A percentile compares a stretch with the other conserved stretches of the same genome.
phyloP scores from a whole-genome alignment of 2,113 vertebrate species.

The Microcebus jonahi region DNA sequence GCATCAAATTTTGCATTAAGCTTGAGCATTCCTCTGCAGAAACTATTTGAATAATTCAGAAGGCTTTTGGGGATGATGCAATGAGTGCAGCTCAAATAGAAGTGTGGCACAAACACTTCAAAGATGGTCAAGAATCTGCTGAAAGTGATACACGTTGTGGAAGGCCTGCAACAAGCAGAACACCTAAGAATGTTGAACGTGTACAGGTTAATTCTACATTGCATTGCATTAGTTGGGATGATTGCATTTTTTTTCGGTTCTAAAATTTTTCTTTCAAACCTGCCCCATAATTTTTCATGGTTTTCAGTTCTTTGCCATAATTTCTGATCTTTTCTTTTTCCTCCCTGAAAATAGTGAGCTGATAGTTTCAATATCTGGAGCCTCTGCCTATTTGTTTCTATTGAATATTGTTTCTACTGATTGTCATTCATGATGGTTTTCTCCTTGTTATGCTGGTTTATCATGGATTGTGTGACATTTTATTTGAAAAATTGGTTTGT shows the following conservation, averaged over 20 bases:
- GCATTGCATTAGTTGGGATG: background rate
- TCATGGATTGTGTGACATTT: background rate
- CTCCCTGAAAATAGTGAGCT: background rate
- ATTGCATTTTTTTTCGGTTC: background rate
- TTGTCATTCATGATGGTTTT: background rate
- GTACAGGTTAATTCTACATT: background rate
- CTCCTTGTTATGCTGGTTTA: background rate
- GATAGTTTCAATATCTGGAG: background rate
- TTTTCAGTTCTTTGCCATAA: background rate
- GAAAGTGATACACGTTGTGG: too few species aligned
- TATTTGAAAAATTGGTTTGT: background rate
- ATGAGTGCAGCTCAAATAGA: too few species aligned
- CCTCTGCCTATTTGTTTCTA: background rate
- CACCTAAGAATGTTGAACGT: too few species aligned
- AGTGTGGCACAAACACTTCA: too few species aligned
- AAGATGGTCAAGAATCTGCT: too few species aligned
- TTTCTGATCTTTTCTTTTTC: background rate
- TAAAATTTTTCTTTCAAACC: background rate
- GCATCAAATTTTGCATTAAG: too few species aligned
- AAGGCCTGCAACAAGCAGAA: too few species aligned
- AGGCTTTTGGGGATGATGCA: too few species aligned
- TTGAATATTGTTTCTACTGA: background rate
- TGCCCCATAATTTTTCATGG: background rate
- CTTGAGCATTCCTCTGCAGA: too few species aligned
- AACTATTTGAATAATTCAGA: too few species aligned